Conservation (phyloP, 2,797 vertebrate genomes). For the Pseudochirops cupreus region DNA sequence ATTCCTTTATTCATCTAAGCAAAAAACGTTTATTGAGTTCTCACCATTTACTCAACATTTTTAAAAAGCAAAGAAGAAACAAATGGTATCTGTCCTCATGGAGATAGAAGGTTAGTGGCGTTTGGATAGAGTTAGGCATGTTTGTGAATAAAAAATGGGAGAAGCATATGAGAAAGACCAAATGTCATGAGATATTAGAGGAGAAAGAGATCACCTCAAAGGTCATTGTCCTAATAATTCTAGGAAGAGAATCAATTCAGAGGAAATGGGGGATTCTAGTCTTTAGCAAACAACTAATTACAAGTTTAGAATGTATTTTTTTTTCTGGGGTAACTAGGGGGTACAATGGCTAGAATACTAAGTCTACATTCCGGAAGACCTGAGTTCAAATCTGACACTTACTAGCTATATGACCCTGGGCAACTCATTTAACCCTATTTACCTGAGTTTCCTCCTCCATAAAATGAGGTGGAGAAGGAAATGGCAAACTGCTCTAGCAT, state of each 20-base stretch:
- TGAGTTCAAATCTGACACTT: not conserved
- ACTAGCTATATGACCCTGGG: not conserved
- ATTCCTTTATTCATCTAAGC: not conserved
- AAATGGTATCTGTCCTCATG: not conserved
- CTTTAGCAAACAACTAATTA: not conserved
- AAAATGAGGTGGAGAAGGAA: not conserved
- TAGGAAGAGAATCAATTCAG: not conserved
- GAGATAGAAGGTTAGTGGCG: not conserved
- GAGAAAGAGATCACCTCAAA: not conserved
- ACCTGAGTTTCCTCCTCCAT: not conserved
- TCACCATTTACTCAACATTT: not conserved
- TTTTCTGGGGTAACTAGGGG: not conserved
- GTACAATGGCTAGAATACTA: not conserved
- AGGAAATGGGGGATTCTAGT: not conserved
- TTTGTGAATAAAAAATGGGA: not conserved
- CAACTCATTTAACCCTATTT: not conserved
- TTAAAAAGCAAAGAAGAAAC: not conserved
- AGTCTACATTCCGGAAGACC: not conserved
- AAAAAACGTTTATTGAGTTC: not conserved
- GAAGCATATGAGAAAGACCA: not conserved
- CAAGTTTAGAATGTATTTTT: not conserved
- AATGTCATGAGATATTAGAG: not conserved
- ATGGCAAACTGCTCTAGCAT: not conserved
- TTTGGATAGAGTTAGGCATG: not conserved
- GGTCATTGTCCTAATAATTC: not conserved